Conservation (phyloP, 2,113 vertebrate species). For the Brachypteracias leptosomus region DNA sequence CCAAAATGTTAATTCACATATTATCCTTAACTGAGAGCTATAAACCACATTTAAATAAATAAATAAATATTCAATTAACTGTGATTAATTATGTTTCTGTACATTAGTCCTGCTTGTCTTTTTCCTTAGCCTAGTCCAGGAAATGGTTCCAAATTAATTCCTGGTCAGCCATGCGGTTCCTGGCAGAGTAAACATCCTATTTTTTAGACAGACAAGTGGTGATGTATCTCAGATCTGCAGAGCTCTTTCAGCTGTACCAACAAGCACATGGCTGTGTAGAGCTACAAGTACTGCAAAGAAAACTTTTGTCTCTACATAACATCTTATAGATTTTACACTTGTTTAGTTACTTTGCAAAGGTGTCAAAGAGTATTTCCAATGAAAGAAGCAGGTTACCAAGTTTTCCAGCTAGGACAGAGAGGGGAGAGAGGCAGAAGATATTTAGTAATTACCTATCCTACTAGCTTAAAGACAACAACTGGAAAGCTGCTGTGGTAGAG, state of each 20-base stretch:
- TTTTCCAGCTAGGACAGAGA: background rate
- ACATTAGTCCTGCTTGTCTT: constrained; percentile 41
- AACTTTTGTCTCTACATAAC: background rate
- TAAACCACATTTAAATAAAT: constrained; percentile 18
- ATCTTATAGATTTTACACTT: background rate
- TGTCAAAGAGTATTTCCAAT: background rate
- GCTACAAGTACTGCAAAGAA: background rate
- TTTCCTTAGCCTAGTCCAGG: constrained; percentile 3
- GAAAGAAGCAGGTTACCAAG: background rate
- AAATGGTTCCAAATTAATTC: constrained; percentile 49
- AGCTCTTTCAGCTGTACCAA: background rate
- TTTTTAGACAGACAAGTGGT: background rate
- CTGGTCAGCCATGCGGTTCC: background rate
- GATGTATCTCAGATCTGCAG: background rate
- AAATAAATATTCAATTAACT: constrained; percentile 32
- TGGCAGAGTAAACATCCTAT: constrained; percentile 13
- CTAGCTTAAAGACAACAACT: background rate
- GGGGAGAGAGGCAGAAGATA: background rate
- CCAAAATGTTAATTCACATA: background rate
- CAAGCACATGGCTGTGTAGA: fast-evolving
- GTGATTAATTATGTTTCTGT: constrained; percentile 26
- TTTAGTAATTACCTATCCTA: background rate
- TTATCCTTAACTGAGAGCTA: background rate
- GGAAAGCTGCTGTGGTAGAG: background rate
- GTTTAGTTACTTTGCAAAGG: background rate